Evolutionary conservation across 2,113 vertebrate genomes (phyloP), one percentile per base, ranked within the genome.

Genomic region (Poeciliopsis retropinna): DNA sequence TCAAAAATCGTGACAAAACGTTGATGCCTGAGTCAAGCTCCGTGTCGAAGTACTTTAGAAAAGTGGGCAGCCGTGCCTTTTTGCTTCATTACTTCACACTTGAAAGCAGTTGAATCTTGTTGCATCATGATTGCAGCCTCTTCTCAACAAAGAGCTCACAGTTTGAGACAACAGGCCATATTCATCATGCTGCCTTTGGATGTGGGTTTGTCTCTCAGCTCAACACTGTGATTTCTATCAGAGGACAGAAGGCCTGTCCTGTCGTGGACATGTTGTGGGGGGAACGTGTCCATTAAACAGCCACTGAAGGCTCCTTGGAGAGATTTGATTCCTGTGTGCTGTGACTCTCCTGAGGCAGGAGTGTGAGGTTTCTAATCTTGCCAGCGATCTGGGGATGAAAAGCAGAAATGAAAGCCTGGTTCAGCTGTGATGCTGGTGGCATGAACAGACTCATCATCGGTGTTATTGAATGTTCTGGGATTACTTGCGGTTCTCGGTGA

Each of bases 231-330:
- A 85, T 69, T 82, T 78, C 82, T 78, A 80, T 82, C 80, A 54
- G 2, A 71, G 75, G 61, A 85, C 61, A 82, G 83, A 70, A 72
- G 71, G 82, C 83, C 81, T 78, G 30, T 84, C 67, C 76, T 73
- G 66, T 86, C 86, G 80, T 81, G 47, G 80, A 71, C 64, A 66
- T 70, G 66, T 71, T 79, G 57, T 62, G 47, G 72, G 89, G 87
- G 80, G 31, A 76, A 82, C 64, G 60, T 68, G 81, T 92, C 82
- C 87, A 87, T 89, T 86, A 85, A 79, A 81, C 82, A 83, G 82
- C 81, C 73, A 82, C 72, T 62, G 83, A 87, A 81, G 74, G 76
- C 73, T 82, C 80, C 78, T 72, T 63, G 74, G 73, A 86, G 83
- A 85, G 60, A 75, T 60, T 34, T 78, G 75, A 88, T 85, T 85